phyloP scores from a whole-genome alignment of 2,888 invertebrate species.

The Euspilapteryx auroguttella region DNA sequence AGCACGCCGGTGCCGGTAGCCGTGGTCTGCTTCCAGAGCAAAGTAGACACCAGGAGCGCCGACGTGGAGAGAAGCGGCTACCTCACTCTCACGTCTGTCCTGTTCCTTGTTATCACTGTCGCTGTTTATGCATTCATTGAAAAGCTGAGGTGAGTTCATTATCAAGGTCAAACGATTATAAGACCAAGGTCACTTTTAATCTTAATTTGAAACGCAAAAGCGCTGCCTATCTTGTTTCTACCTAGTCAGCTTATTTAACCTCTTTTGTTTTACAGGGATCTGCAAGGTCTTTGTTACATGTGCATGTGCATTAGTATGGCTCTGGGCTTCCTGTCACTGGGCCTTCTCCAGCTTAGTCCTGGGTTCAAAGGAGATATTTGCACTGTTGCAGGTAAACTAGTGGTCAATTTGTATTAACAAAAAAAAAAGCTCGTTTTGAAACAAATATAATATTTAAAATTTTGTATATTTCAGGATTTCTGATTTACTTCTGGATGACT shows the following conservation, averaged over 20 bases:
- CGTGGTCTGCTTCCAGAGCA: conserved; percentile 69
- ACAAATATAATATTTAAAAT: too few relatives aligned
- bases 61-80: conserved; percentile 35
- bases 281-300: conserved; percentile 68
- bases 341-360: conserved; percentile 54
- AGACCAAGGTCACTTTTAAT: too few relatives aligned
- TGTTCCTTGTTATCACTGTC: conserved; percentile 63
- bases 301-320: conserved; percentile 62
- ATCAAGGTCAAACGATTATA: too few relatives aligned
- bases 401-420: too few relatives aligned
- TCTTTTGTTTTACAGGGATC: conserved; percentile 30
- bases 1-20: too few relatives aligned
- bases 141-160: conserved; percentile 53
- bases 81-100: conserved; percentile 52
- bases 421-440: too few relatives aligned
- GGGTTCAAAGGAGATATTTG: conserved; percentile 38
- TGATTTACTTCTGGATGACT: conserved; percentile 64
- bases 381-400: conserved; percentile 51
- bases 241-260: too few relatives aligned
- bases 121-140: conserved; percentile 63
- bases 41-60: conserved; percentile 50
- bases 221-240: too few relatives aligned
- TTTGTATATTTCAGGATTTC: conserved; percentile 52
- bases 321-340: conserved; percentile 58
- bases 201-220: too few relatives aligned